These are phyloP conservation scores for Drosophila saltans DNA, from an alignment of 1,140 invertebrate genomes.

Conservation along the genomic window DNA sequence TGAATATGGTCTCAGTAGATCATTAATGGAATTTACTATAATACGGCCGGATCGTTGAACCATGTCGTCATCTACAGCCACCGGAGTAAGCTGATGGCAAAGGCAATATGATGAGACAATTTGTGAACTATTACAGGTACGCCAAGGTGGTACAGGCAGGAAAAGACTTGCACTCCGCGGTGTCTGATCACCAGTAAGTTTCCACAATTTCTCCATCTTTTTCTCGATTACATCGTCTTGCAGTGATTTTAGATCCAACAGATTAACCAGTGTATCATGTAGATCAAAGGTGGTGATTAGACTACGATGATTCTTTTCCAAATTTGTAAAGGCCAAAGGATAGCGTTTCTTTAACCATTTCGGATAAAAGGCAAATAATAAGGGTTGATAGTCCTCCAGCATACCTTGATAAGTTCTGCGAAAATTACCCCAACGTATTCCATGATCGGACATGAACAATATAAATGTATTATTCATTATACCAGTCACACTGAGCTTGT, in stretches of 20 bases:
- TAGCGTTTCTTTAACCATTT: slow-evolving; percentile 88
- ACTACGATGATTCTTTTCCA: slow-evolving; percentile 88
- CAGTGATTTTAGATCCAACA: slow-evolving; percentile 84
- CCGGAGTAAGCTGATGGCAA: slow-evolving; percentile 86
- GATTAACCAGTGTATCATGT: slow-evolving; percentile 86
- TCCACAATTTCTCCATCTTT: slow-evolving; percentile 76
- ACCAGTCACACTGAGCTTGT: background rate
- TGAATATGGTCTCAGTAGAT: slow-evolving; percentile 84
- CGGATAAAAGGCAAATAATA: slow-evolving; percentile 91
- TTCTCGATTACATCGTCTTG: slow-evolving; percentile 44
- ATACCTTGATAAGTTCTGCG: slow-evolving; percentile 90
- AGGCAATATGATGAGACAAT: slow-evolving; percentile 92
- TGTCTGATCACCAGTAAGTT: slow-evolving; percentile 55
- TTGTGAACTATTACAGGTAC: slow-evolving; percentile 88
- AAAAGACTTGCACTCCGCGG: slow-evolving; percentile 89
- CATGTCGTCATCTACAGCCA: slow-evolving; percentile 83
- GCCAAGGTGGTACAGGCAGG: slow-evolving; percentile 86
- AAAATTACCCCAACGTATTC: slow-evolving; percentile 92
- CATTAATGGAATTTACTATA: slow-evolving; percentile 86
- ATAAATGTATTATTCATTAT: slow-evolving; percentile 87
- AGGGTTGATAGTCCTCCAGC: slow-evolving; percentile 93
- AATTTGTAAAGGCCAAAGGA: slow-evolving; percentile 86
- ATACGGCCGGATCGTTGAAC: slow-evolving; percentile 83
- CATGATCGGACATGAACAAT: slow-evolving; percentile 95
- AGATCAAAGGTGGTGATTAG: slow-evolving; percentile 92